Base-by-base conservation (phyloP, 1,140 invertebrate genomes). In the Pachyrhynchus sulphureomaculatus region DNA sequence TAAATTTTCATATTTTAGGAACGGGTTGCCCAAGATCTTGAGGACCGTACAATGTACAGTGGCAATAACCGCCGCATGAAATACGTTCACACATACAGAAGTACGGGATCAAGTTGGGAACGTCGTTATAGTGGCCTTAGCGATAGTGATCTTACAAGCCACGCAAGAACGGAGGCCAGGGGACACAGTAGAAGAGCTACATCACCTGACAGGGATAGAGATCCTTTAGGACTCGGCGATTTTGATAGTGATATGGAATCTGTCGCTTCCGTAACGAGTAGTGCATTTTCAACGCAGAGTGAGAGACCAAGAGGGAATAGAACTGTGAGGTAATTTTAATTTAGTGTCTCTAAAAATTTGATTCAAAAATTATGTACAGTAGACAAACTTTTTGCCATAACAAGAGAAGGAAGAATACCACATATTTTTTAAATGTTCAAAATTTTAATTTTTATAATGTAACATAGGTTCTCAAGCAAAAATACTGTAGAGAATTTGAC, bases 271-370 rank as follows among this genome's bases (percentile, higher is more conserved):
- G 88, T 92, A 56, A 91, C 89, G 39, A 93, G 91, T 72, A 93
- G 91, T 83, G 90, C 92, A 71, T 93, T 94, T 78, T 93, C 91
- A 68, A 95, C 92, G 55, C 92, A 95, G 77, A 93, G 91, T 67
- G 92, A 95, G 80, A 80, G 91, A 69, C 90, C 90, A 12, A 81
- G 89, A 62, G 88, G 86, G 51, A 90, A 88, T 34, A 81, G 84
- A 69, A 80, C 79, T 13, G 13, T 29, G 6, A 45, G 33, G 60
- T 62, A 23, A 62, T 17, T 39, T 26, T 9, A 44, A 4, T 24
- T 47, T 47, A n/a, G n/a, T n/a, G n/a, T n/a, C n/a, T n/a, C n/a
- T n/a, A n/a, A n/a, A n/a, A n/a, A n/a, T n/a, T n/a, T n/a, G n/a
- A n/a, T n/a, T n/a, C n/a, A n/a, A n/a, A n/a, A n/a, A n/a, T n/a